Evolutionary conservation across 2,113 vertebrate species (phyloP), one percentile per base, ranked within the genome.

Genomic region (Hemiscyllium ocellatum): DNA sequence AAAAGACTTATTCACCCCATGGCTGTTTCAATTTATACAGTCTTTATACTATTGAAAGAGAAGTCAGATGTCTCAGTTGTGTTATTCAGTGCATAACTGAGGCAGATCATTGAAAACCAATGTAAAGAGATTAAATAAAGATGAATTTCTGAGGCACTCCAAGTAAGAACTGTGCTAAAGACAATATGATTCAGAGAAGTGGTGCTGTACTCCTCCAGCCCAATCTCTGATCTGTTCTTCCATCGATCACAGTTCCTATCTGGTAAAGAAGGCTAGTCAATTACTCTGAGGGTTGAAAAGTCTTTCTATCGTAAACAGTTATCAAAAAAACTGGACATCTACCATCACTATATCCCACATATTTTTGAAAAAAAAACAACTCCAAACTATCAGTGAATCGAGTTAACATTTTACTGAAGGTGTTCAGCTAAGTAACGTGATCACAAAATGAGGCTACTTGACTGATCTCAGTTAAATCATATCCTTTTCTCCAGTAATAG

Each of bases 1-100:
- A 83, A 83, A 83, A 83, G 80, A 83, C 80, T 83, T 83, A 83
- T 83, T 83, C 80, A 83, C 80, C 80, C 80, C 80, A 83, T 83
- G 80, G 80, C 37, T 20, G 37, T 83, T 83, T 83, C 42, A 83
- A 83, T 83, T 83, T 83, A 83, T 83, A 83, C 37, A 83, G 37
- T 42, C 80, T 83, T 83, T 83, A 47, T 4, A 42, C 80, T 83
- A 37, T 1, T 83, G 80, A 83, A 83, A 83, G 42, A 83, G 22
- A 83, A 83, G 80, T 83, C 80, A 83, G 37, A 47, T 83, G 80
- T 83, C 20, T 37, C 37, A 83, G 42, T 37, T 83, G 80, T 83
- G 80, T 47, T 83, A 22, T 80, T 37, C 80, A 47, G 80, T 83
- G 80, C 42, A 5, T 47, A 83, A 47, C 80, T 83, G 80, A 47